phyloP scores from a whole-genome alignment of 2,113 vertebrate species.

The Xyrauchen texanus region DNA sequence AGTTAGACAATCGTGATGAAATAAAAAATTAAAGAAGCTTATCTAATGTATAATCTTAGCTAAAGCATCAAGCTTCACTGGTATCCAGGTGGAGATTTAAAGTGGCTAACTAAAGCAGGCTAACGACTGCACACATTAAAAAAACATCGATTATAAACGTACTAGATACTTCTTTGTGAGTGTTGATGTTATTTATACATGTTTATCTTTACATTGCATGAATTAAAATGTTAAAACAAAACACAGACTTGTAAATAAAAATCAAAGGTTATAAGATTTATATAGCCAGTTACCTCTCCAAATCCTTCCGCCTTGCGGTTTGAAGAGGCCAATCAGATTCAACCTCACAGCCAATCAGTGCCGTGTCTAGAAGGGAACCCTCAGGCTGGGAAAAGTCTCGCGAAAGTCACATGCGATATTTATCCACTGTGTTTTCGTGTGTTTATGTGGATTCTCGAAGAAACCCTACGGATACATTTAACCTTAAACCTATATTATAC shows the following conservation, averaged over 20 bases:
- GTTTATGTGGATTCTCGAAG: too few relatives aligned
- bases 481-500: too few relatives aligned
- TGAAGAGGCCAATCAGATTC: conserved; percentile 68
- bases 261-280: too few relatives aligned
- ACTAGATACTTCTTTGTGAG: not conserved
- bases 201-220: not conserved
- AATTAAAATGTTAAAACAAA: too few relatives aligned
- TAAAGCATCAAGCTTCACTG: conserved; percentile 3
- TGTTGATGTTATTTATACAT: not conserved
- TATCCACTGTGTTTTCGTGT: too few relatives aligned
- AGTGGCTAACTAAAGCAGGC: not conserved
- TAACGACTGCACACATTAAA: not conserved
- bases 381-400: too few relatives aligned
- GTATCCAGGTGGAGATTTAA: conserved; percentile 25
- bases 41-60: conserved; percentile 1
- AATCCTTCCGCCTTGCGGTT: conserved; percentile 64
- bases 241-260: too few relatives aligned
- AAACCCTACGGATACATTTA: too few relatives aligned
- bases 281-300: not conserved
- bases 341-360: conserved; percentile 33
- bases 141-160: not conserved
- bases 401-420: too few relatives aligned
- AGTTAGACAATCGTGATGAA: too few relatives aligned
- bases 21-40: too few relatives aligned
- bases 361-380: too few relatives aligned